phyloP scores from a whole-genome alignment of 2,888 invertebrate species.

The Ormyrus labotus region DNA sequence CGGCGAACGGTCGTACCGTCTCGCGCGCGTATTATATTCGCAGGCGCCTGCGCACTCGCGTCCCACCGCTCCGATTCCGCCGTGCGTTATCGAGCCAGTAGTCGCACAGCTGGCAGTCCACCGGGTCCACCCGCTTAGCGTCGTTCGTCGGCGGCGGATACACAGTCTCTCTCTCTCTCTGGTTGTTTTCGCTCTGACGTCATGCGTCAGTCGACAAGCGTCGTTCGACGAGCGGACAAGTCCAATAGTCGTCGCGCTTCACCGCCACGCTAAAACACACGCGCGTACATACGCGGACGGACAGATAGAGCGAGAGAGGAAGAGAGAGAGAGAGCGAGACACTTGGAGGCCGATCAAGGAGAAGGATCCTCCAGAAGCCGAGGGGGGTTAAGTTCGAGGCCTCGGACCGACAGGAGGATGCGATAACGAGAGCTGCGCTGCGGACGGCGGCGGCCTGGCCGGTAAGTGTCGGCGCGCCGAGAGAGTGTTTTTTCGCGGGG shows the following conservation, averaged over 20 bases:
- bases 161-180: not conserved
- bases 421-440: constrained; percentile 59
- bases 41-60: no score
- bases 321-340: not conserved
- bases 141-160: not conserved
- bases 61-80: no score
- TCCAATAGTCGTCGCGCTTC: constrained; percentile 23
- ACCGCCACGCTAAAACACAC: not conserved
- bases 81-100: no score
- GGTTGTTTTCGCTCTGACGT: constrained; percentile 51
- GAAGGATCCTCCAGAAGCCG: not conserved
- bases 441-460: constrained; percentile 36
- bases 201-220: constrained; percentile 52
- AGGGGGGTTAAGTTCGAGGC: constrained; percentile 34
- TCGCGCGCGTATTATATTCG: no score
- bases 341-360: not conserved
- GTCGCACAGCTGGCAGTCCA: no score
- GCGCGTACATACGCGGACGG: not conserved
- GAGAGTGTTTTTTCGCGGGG: constrained; percentile 37
- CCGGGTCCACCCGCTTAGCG: no score
- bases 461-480: constrained; percentile 34
- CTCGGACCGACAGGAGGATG: constrained; percentile 55
- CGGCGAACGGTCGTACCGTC: no score
- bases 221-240: constrained; percentile 43
- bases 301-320: constrained; percentile 7